These are phyloP conservation scores for Allobates femoralis DNA, from an alignment of 2,797 vertebrate species.

Conservation along the genomic window DNA sequence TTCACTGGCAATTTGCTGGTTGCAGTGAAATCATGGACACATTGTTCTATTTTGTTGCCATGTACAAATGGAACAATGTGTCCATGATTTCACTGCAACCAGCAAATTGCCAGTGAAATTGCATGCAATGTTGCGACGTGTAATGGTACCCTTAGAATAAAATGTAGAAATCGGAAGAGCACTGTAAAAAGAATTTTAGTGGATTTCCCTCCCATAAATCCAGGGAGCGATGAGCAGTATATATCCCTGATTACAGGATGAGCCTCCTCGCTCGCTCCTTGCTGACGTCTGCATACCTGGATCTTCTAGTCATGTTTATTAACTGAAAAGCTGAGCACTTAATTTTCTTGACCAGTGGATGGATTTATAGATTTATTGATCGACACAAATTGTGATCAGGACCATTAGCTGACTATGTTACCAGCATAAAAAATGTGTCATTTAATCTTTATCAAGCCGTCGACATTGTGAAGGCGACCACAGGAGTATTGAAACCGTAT, in stretches of 20 bases:
- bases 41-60: no score
- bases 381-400: constrained; percentile 45
- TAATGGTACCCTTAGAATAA: no score
- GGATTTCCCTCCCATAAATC: neutral
- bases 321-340: constrained; percentile 34
- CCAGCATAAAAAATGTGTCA: constrained; percentile 31
- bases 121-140: no score
- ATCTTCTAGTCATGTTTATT: constrained; percentile 22
- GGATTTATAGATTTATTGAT: constrained; percentile 56
- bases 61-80: no score
- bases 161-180: no score
- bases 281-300: constrained; percentile 4
- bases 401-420: constrained; percentile 43
- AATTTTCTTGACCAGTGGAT: constrained; percentile 37
- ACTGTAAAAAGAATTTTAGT: neutral
- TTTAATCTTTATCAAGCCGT: constrained; percentile 48
- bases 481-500: constrained; percentile 1
- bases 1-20: no score
- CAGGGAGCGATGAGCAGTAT: neutral
- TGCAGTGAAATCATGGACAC: no score
- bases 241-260: neutral
- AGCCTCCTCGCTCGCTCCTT: neutral
- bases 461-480: constrained; percentile 29
- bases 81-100: no score
- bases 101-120: no score